Base-by-base conservation (phyloP, 2,888 invertebrate genomes). In the Morpho deidamia region DNA sequence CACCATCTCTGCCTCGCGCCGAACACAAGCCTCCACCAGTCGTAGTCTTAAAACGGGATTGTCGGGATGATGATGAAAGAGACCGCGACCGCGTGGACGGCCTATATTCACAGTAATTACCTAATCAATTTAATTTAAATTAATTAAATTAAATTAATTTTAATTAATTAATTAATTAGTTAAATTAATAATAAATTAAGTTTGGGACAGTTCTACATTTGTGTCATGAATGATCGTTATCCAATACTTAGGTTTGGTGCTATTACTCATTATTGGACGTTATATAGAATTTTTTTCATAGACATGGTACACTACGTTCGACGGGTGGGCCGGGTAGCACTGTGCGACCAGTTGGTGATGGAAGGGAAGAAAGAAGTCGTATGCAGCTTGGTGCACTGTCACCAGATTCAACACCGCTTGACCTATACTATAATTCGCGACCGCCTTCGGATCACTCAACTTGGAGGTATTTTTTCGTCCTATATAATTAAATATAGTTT, bases 11-110 rank as follows among this genome's bases (percentile, higher is more conserved):
- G 61, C 91, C 93, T 53, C 92, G 94, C 23, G 83, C 94, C 44
- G 92, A 94, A 54, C 96, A 96, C 81, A 96, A 96, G 74, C 95
- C 96, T 55, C 97, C 97, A 56, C 97, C 97, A 35, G 97, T 97
- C 23, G 97, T 97, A 42, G 97, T 97, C 57, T 94, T 97, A 70
- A 97, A 97, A 77, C 90, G 95, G 52, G 96, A 97, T 75, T 91
- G 97, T 66, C 92, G 96, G 56, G 96, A 96, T 68, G 96, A 97
- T 64, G 95, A 95, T 67, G 94, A 94, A 57, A 82, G 90, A 50
- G 93, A 93, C 57, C 63, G 76, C 5, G 83, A 86, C 59, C 69
- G 88, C 42, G 81, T 88, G 2, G 88, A 89, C 56, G 87, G 86
- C 56, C 71, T 87, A 1, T 89, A 89, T 67, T 88, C 88, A 58